Base-by-base conservation (phyloP, 2,888 invertebrate species). In the Stenodera caucasica region DNA sequence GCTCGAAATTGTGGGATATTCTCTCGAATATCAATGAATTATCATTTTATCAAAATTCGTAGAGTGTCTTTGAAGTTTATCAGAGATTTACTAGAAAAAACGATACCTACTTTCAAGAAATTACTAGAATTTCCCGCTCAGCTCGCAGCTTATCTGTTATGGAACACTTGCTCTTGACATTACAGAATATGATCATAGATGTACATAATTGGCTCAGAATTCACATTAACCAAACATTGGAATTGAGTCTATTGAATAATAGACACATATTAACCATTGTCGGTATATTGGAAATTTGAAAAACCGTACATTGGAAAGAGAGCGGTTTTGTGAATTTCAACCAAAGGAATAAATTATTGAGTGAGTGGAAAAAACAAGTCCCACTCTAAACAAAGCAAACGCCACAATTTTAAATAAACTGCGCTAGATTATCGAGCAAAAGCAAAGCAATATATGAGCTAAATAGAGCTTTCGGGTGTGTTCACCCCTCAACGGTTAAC, bases 341-440 rank as follows among this genome's bases (percentile, higher is more conserved):
- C n/a, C n/a, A n/a, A n/a, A n/a, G n/a, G n/a, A n/a, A 63, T 63
- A 60, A 60, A 63, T 63, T 60, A 60, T n/a, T 54, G 57, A 15
- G 37, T 50, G 55, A 50, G 59, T 56, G 59, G 56, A 53, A 59
- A 59, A 62, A 26, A 35, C 57, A 63, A 58, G n/a, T n/a, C n/a
- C n/a, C n/a, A n/a, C n/a, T n/a, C n/a, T n/a, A n/a, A 8, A 40
- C 9, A 40, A 18, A 9, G 18, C 15, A 40, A 40, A 18, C 18
- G 0, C 45, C 45, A 45, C 12, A 45, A 45, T 21, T 45, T 45
- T 45, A 21, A 21, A 45, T 45, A 45, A 45, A 45, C 3, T 21
- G 21, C 12, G 8, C 45, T 21, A 21, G 45, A 18, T 45, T 45
- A 45, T 21, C 2, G 45, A 11, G 12, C 15, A 45, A 21, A 12